phyloP scores from a whole-genome alignment of 2,113 vertebrate genomes.

The Numenius arquata region DNA sequence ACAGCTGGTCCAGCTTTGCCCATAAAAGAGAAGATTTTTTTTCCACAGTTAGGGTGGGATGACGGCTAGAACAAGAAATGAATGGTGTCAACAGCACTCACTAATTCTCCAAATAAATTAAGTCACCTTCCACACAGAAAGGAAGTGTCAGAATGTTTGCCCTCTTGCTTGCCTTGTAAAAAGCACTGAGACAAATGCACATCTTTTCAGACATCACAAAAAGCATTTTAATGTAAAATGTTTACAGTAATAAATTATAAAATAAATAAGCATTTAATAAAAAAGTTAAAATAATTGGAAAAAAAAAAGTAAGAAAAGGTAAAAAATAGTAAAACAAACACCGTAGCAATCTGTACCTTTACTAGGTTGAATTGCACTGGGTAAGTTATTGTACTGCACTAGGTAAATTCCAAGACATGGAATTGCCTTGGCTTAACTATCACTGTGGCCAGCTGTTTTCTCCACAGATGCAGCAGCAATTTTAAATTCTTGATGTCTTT shows the following conservation, averaged over 20 bases:
- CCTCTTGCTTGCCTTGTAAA: background rate
- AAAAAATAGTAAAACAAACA: background rate
- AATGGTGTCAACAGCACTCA: background rate
- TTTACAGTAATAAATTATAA: background rate
- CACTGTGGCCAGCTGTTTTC: background rate
- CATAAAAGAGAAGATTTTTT: background rate
- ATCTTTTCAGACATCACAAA: background rate
- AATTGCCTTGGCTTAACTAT: background rate
- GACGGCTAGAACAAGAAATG: background rate
- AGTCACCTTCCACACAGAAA: background rate
- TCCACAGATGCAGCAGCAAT: background rate
- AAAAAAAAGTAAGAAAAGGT: background rate
- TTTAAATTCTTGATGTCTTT: conserved; percentile 8
- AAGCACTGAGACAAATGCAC: background rate
- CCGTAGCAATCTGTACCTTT: background rate
- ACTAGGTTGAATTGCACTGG: background rate
- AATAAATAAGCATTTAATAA: background rate
- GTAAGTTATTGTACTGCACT: background rate
- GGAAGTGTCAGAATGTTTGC: background rate
- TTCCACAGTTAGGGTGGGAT: background rate
- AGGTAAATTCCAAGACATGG: background rate
- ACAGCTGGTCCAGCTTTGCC: background rate
- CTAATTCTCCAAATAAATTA: background rate
- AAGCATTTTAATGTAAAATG: background rate
- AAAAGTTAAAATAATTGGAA: background rate